Conservation (phyloP, 2,113 vertebrate genomes). For the Micronycteris hirsuta region DNA sequence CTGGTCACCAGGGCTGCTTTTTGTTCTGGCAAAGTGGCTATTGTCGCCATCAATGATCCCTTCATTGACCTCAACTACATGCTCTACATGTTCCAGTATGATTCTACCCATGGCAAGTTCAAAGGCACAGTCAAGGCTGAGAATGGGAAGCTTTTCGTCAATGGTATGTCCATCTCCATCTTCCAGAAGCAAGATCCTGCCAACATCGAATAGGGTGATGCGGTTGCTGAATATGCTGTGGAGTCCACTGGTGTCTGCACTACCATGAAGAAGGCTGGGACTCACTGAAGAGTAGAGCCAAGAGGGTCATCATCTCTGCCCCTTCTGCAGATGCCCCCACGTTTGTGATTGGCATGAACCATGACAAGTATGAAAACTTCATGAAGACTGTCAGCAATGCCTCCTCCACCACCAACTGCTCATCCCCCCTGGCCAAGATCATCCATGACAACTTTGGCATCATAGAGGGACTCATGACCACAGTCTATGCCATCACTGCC, state of each 20-base stretch:
- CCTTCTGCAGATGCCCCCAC: no score
- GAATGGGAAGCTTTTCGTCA: background rate
- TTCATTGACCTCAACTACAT: background rate
- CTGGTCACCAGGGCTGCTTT: background rate
- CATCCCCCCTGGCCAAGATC: background rate
- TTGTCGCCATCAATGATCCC: background rate
- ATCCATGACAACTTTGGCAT: background rate
- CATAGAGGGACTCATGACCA: no score
- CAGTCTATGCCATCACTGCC: no score
- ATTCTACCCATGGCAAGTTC: background rate
- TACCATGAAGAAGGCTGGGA: no score
- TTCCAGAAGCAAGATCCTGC: no score
- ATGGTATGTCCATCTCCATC: no score
- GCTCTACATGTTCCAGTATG: background rate
- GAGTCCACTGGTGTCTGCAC: no score
- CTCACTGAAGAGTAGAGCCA: no score
- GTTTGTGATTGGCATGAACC: no score
- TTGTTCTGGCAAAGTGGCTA: background rate
- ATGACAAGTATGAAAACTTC: background rate
- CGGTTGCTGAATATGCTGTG: no score
- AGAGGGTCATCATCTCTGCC: no score
- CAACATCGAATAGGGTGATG: no score
- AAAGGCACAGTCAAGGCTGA: background rate
- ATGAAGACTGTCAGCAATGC: background rate
- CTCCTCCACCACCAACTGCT: background rate